Evolutionary conservation across 2,113 vertebrate genomes (phyloP).

Genomic region (Solea solea): DNA sequence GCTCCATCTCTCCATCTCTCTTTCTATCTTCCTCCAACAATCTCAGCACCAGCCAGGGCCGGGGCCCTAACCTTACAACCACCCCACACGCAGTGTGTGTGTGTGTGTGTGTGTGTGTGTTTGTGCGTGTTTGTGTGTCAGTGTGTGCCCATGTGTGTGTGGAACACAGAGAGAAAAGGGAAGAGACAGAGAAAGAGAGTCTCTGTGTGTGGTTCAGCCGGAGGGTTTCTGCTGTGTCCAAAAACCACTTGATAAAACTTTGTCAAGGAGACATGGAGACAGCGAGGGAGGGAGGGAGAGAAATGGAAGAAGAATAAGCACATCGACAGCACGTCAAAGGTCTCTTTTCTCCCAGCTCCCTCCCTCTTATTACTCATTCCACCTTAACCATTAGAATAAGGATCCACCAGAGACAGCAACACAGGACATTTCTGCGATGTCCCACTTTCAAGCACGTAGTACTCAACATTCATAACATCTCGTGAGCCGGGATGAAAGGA

Average conservation of each 20-base stretch:
- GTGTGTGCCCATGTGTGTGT: conserved; percentile 16
- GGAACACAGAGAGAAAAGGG: conserved; percentile 36
- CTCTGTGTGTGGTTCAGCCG: conserved; percentile 80
- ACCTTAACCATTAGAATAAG: conserved; percentile 69
- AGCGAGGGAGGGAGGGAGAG: conserved; percentile 47
- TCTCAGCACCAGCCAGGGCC: conserved; percentile 76
- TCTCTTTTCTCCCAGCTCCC: conserved; percentile 59
- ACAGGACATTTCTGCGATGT: conserved; percentile 45
- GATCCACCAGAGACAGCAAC: conserved; percentile 58
- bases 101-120: conserved; percentile 59
- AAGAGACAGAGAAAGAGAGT: conserved; percentile 30
- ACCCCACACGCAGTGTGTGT: conserved; percentile 66
- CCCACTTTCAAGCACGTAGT: conserved; percentile 59
- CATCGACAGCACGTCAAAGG: conserved; percentile 66
- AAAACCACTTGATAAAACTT: conserved; percentile 81
- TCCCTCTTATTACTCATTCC: conserved; percentile 68
- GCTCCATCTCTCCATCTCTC: conserved; percentile 66
- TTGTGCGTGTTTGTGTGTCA: conserved; percentile 2
- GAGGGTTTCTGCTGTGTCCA: conserved; percentile 70
- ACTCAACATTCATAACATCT: conserved; percentile 63
- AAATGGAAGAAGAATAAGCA: conserved; percentile 52
- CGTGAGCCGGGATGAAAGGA: conserved; percentile 74
- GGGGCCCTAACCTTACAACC: conserved; percentile 68
- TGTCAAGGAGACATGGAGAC: conserved; percentile 72
- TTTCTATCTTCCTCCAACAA: conserved; percentile 66